Evolutionary conservation across 2,113 vertebrate species (phyloP).

Genomic region (Gambusia holbrooki): DNA sequence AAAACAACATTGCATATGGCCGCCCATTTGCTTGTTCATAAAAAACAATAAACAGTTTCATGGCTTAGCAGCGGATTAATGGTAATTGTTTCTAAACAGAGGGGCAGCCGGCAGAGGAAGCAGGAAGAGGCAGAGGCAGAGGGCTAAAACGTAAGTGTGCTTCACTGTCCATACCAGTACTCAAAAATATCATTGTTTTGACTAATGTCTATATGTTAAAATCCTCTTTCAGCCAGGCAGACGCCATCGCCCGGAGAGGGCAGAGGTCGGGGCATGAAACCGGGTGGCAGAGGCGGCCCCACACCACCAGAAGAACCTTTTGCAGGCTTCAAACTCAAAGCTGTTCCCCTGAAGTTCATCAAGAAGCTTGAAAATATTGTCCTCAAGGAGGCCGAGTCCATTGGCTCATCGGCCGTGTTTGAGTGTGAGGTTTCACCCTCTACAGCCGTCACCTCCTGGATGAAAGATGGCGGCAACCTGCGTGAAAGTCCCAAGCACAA

Average conservation of each 20-base stretch:
- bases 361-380: slow-evolving; percentile 96
- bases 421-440: slow-evolving; percentile 97
- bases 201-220: not conserved
- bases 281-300: slow-evolving; percentile 89
- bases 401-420: slow-evolving; percentile 93
- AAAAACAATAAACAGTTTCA: not conserved
- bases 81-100: slow-evolving; percentile 79
- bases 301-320: slow-evolving; percentile 93
- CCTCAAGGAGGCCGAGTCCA: slow-evolving; percentile 91
- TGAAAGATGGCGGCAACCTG: slow-evolving; percentile 95
- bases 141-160: slow-evolving; percentile 88
- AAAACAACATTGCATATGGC: not conserved
- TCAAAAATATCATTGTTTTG: not conserved
- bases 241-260: slow-evolving; percentile 96
- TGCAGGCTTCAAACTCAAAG: slow-evolving; percentile 93
- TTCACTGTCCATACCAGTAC: not conserved
- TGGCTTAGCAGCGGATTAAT: slow-evolving; percentile 22
- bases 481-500: slow-evolving; percentile 96
- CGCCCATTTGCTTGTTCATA: not conserved
- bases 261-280: slow-evolving; percentile 86
- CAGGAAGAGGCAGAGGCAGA: slow-evolving; percentile 84
- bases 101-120: slow-evolving; percentile 89
- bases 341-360: slow-evolving; percentile 96
- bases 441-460: slow-evolving; percentile 93
- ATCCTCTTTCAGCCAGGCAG: slow-evolving; percentile 86